Percentiles rank a stretch among this genome's conserved stretches.
Conservation (phyloP, 2,113 vertebrate species). For the Crocuta crocuta region DNA sequence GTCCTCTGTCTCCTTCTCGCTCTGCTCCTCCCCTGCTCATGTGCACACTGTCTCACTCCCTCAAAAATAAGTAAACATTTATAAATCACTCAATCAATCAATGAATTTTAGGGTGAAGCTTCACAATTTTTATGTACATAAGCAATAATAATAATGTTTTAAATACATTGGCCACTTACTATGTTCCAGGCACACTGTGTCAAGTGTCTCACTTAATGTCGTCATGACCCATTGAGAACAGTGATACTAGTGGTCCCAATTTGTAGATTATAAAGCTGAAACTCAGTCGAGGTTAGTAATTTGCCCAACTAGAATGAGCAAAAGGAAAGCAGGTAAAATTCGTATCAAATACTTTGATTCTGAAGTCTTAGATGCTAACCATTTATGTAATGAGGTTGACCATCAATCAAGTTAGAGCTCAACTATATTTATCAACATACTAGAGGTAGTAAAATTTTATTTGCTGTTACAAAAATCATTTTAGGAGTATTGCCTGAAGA, state of each 20-base stretch:
- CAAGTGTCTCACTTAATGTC: neutral
- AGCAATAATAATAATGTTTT: neutral
- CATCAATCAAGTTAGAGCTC: neutral
- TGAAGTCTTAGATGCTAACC: neutral
- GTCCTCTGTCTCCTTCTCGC: too few species aligned
- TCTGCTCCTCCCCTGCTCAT: too few species aligned
- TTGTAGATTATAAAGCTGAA: neutral
- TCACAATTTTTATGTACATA: neutral
- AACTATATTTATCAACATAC: neutral
- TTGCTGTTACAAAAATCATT: neutral
- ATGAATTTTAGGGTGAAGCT: neutral
- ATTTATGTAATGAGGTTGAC: accelerated
- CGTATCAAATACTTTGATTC: neutral
- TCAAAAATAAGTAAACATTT: too few species aligned
- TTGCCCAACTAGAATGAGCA: neutral
- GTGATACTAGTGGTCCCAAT: neutral
- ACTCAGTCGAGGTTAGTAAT: neutral
- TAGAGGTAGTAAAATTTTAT: neutral
- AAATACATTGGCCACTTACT: too few species aligned
- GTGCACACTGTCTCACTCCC: too few species aligned
- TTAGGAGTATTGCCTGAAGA: neutral
- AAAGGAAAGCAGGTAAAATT: neutral
- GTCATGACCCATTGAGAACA: accelerated
- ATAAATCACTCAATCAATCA: too few species aligned
- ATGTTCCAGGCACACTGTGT: too few species aligned